phyloP scores from a whole-genome alignment of 2,113 vertebrate species.

The Nothocercus julius region DNA sequence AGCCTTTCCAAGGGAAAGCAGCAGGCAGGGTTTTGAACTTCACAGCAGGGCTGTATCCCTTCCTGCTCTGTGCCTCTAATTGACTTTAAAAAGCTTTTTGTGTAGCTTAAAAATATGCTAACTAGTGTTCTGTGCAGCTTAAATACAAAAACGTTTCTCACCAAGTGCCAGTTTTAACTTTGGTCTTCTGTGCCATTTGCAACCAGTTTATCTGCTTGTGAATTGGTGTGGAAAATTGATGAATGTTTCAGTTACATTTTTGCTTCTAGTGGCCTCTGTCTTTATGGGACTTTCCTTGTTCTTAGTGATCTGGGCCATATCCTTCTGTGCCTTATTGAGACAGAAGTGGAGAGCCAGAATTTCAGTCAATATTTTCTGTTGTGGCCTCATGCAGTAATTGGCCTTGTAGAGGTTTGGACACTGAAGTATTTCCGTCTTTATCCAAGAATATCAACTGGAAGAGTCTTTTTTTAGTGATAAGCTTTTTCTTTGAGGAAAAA shows the following conservation, averaged over 20 bases:
- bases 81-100: background rate
- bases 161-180: background rate
- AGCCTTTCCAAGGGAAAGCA: background rate
- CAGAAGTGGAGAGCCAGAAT: background rate
- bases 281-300: background rate
- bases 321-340: background rate
- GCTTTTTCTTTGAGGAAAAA: background rate
- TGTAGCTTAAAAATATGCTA: background rate
- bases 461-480: too few relatives aligned
- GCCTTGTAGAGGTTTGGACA: background rate
- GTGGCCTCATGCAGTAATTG: background rate
- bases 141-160: background rate
- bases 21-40: background rate
- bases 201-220: background rate
- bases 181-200: background rate
- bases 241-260: background rate
- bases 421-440: background rate
- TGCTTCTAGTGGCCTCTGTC: background rate
- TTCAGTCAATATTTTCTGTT: background rate
- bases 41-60: background rate
- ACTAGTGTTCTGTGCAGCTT: background rate
- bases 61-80: background rate
- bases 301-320: fast-evolving
- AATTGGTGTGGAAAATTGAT: background rate
- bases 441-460: background rate